Evolutionary conservation across 2,888 invertebrate species (phyloP).

Genomic region (Alloplasta piceator): DNA sequence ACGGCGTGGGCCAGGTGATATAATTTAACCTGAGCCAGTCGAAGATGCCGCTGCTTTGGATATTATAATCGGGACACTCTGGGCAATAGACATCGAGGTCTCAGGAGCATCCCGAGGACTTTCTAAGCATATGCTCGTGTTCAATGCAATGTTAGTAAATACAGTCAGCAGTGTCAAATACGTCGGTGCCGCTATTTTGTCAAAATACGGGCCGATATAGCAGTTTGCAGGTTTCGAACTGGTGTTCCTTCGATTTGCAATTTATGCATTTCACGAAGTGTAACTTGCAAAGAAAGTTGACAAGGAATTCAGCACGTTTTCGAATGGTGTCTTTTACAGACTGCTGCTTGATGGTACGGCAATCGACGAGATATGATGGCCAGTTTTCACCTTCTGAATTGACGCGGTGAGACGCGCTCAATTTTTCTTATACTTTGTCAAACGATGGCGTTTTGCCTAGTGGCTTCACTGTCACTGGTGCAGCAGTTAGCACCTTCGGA

Average conservation of each 20-base stretch:
- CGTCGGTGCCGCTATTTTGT: slow-evolving; percentile 32
- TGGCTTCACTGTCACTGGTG: too few species aligned
- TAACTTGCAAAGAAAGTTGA: slow-evolving; percentile 4
- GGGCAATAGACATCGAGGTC: slow-evolving; percentile 36
- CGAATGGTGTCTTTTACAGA: slow-evolving; percentile 27
- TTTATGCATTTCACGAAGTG: slow-evolving; percentile 46
- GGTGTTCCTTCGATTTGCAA: slow-evolving; percentile 11
- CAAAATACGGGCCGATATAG: slow-evolving; percentile 42
- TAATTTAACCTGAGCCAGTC: slow-evolving; percentile 60
- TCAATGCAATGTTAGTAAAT: slow-evolving; percentile 55
- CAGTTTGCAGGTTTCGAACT: slow-evolving; percentile 21
- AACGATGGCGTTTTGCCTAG: too few species aligned
- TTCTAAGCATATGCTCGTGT: slow-evolving; percentile 42
- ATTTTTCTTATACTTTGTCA: too few species aligned
- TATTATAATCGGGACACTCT: slow-evolving; percentile 58
- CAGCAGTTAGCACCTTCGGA: too few species aligned
- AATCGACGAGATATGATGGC: slow-evolving; percentile 22
- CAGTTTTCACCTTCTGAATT: neutral
- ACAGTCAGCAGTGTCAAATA: slow-evolving; percentile 34
- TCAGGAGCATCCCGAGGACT: slow-evolving; percentile 46
- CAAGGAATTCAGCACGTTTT: slow-evolving; percentile 18
- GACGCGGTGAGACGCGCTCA: too few species aligned
- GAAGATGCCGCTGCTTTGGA: slow-evolving; percentile 36
- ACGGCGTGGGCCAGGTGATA: slow-evolving; percentile 41
- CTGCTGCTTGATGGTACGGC: slow-evolving; percentile 20